Base-by-base conservation (phyloP, 2,113 vertebrate species). In the Sinocyclocheilus anophthalmus region DNA sequence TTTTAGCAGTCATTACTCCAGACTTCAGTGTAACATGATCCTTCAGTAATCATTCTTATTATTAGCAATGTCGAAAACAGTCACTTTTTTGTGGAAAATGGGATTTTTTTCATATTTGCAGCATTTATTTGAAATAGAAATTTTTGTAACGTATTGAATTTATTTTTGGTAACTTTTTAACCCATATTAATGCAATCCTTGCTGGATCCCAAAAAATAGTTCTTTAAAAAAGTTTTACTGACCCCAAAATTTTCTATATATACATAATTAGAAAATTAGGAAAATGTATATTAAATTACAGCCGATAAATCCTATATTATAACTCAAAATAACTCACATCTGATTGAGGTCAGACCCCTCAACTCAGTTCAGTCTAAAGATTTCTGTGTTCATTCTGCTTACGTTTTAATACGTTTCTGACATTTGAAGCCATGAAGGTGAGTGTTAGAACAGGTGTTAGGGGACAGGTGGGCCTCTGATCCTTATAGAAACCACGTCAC, bases 401-500 rank as follows among this genome's bases (percentile, higher is more conserved):
- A 20, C 8, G 1, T 39, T 45, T 50, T 26, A 24, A 85, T 76
- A 59, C 30, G 30, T 26, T 13, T 22, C 12, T 55, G 69, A 75
- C 57, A 67, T 61, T 80, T 75, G 0, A 48, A 55, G 61, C 59
- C 1, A 16, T 65, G 18, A 14, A n/a, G 16, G 67, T 81, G 57
- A 26, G 10, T 20, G 5, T 39, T 48, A 50, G 16, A 50, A 12
- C 73, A 61, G 84, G 30, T 82, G 70, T 82, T 81, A 11, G 9
- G 78, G 76, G 76, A 65, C 24, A 76, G 85, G 11, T 48, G 70
- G 55, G 55, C 57, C 50, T 63, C 55, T 76, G 79, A 82, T 53
- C 26, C 22, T 69, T 26, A 69, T 13, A 69, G 63, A 50, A 82
- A 67, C 39, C 79, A 81, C 37, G 14, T 81, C 79, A 70, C 16